A percentile compares a stretch with the other conserved stretches of the same genome.
phyloP scores from a whole-genome alignment of 2,797 vertebrate species.

The Mormyrops attenuatus region DNA sequence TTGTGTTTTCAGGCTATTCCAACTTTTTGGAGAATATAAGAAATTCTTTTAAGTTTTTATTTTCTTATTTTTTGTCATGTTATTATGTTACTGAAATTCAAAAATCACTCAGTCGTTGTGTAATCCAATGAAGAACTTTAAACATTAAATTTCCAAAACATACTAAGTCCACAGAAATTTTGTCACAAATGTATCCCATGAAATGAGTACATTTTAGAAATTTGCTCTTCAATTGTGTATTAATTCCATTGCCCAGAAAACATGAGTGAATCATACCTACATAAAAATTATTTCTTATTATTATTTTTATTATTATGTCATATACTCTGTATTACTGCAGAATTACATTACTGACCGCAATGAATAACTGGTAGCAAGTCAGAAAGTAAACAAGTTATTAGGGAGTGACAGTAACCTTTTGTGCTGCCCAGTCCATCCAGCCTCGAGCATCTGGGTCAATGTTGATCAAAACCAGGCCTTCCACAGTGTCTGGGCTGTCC shows the following conservation, averaged over 20 bases:
- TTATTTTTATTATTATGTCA: neutral
- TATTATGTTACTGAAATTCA: neutral
- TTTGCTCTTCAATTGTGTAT: neutral
- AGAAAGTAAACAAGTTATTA: slow-evolving; percentile 11
- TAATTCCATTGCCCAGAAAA: neutral
- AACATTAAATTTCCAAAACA: neutral
- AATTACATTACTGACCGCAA: neutral
- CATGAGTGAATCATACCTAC: neutral
- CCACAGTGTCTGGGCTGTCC: slow-evolving; percentile 71
- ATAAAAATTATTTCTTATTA: neutral
- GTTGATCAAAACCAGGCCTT: slow-evolving; percentile 83
- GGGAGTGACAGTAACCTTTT: slow-evolving; percentile 63
- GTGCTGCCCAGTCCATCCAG: slow-evolving; percentile 90
- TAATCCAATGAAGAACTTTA: neutral
- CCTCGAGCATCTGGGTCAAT: slow-evolving; percentile 78
- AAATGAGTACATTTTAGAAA: neutral
- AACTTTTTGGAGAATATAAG: neutral
- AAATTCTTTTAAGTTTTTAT: neutral
- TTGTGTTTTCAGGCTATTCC: neutral
- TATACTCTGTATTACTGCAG: neutral
- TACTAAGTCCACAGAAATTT: neutral
- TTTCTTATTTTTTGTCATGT: neutral
- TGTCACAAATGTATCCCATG: neutral
- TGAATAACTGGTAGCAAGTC: neutral
- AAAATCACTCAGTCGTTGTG: neutral